Conservation (phyloP, 2,113 vertebrate species). For the Brachyistius frenatus region DNA sequence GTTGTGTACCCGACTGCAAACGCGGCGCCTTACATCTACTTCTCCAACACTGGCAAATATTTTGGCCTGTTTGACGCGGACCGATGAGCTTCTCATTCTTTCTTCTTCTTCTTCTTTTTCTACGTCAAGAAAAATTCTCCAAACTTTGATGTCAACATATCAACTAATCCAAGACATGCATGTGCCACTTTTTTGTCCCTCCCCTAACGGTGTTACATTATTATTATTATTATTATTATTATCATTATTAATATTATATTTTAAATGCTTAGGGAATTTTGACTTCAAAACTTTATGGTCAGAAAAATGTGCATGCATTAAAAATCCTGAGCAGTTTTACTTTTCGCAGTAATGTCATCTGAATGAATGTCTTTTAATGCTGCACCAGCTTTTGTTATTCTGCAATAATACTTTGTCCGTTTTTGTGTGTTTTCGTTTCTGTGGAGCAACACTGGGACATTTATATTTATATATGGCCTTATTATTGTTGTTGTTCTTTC, state of each 20-base stretch:
- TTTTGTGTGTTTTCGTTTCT: not conserved
- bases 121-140: slow-evolving; percentile 7
- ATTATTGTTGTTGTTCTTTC: slow-evolving; percentile 9
- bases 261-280: not conserved
- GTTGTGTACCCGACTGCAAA: slow-evolving; percentile 83
- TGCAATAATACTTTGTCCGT: slow-evolving; percentile 18
- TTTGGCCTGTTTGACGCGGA: slow-evolving; percentile 87
- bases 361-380: slow-evolving; percentile 70
- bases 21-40: slow-evolving; percentile 85
- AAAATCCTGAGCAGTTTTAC: slow-evolving; percentile 47
- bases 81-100: slow-evolving; percentile 47
- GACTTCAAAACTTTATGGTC: not conserved
- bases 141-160: slow-evolving; percentile 48
- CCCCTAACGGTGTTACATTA: slow-evolving; percentile 27
- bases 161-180: slow-evolving; percentile 62
- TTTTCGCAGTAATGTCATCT: slow-evolving; percentile 59
- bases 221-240: slow-evolving; percentile 57
- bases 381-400: slow-evolving; percentile 26
- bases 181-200: slow-evolving; percentile 78
- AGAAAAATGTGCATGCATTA: slow-evolving; percentile 54
- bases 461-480: slow-evolving; percentile 69
- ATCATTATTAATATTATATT: slow-evolving; percentile 45
- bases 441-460: slow-evolving; percentile 34
- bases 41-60: slow-evolving; percentile 85
- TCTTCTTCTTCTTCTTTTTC: not conserved